phyloP scores from a whole-genome alignment of 2,797 vertebrate genomes.

The Bryconaethiops microstoma region DNA sequence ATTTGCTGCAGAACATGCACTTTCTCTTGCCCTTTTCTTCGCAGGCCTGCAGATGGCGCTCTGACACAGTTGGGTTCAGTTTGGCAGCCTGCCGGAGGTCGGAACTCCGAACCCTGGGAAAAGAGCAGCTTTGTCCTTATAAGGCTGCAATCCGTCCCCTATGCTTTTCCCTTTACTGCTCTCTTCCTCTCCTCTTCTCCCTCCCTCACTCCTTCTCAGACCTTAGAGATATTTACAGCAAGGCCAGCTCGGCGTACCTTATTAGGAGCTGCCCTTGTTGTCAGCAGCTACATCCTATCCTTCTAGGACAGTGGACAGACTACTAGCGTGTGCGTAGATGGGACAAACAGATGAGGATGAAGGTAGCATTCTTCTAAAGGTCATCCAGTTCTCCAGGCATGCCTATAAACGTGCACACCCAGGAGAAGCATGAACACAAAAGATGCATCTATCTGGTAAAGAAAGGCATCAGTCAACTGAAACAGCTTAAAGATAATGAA shows the following conservation, averaged over 20 bases:
- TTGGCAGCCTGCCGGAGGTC: constrained; percentile 74
- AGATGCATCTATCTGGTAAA: not conserved
- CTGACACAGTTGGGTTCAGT: constrained; percentile 54
- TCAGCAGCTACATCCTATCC: constrained; percentile 71
- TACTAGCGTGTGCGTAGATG: constrained; percentile 63
- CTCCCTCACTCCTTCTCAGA: constrained; percentile 77
- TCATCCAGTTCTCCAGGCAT: constrained; percentile 32
- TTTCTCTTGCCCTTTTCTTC: constrained; percentile 12
- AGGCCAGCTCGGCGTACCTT: constrained; percentile 77
- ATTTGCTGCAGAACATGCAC: not conserved
- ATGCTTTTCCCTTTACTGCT: constrained; percentile 77
- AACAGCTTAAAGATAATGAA: not conserved
- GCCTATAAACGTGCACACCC: constrained; percentile 13
- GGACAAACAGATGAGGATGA: constrained; percentile 73
- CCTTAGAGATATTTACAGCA: constrained; percentile 84
- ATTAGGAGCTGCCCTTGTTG: constrained; percentile 82
- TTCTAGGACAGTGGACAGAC: constrained; percentile 76
- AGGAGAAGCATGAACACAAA: constrained; percentile 6
- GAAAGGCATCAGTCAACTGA: not conserved
- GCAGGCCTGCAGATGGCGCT: constrained; percentile 68
- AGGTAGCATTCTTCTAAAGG: constrained; percentile 43
- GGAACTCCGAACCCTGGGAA: constrained; percentile 81
- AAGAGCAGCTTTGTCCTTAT: constrained; percentile 82
- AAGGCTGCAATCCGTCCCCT: constrained; percentile 84
- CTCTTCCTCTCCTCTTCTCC: constrained; percentile 65